Base-by-base conservation (phyloP, 2,888 invertebrate species). In the Diaperis boleti region DNA sequence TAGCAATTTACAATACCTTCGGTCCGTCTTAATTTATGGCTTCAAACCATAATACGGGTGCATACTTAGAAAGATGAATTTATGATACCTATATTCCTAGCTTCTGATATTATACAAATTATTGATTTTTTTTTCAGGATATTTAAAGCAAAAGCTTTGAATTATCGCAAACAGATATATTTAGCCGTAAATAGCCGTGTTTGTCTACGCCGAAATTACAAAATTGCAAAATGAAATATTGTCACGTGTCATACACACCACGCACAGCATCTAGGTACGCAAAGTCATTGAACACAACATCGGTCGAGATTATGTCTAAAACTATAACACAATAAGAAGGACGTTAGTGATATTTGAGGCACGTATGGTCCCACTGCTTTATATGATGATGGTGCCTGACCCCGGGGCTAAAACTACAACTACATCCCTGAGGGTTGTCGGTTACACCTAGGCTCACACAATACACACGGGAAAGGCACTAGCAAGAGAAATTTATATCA, bases 221-320 rank as follows among this genome's bases (percentile, higher is more conserved):
- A 39, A 41, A 22, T 18, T 31, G 26, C 31, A 8, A 5, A 37
- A 35, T 8, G n/a, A 14, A 17, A 44, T 49, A 42, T 13, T 14
- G 69, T 69, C 73, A 71, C 73, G 70, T 74, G 77, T 79, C 74
- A 78, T 78, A 78, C 76, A 78, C 78, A 79, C 76, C 78, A 79
- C 78, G 74, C 74, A 75, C 70, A 77, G 78, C 72, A 11, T 33
- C 69, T 78, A 80, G 79, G 79, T 80, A 80, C 79, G 75, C 74
- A 74, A 75, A 78, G 76, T 78, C 77, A 76, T 77, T 81, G 81
- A 81, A 81, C 81, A 81, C 81, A 76, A 76, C 71, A 76, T 76
- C 76, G 80, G 81, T 78, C 78, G 78, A 78, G 70, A 75, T 75
- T 75, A 73, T 69, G 69, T 69, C 69, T 61, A 71, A 68, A 74